Base-by-base conservation (phyloP, 2,113 vertebrate genomes). In the Amazona guildingii region DNA sequence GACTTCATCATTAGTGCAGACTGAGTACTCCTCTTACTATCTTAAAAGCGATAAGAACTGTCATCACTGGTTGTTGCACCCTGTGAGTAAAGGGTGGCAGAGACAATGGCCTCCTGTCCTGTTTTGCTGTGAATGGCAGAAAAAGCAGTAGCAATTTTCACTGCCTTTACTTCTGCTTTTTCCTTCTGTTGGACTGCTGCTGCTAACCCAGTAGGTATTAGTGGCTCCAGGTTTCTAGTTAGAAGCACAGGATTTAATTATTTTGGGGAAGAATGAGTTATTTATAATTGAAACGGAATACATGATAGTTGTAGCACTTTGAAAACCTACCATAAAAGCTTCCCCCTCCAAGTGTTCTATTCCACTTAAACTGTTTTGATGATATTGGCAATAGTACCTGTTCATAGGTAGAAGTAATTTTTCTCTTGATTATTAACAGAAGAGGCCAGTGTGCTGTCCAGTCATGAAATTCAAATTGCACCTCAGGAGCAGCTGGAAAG, bases 391-490 rank as follows among this genome's bases (percentile, higher is more conserved):
- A 29, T 82, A 94, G 18, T 41, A 80, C 13, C 62, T 90, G 44
- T 74, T 69, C 61, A 41, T 39, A 15, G 11, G 20, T 35, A 43
- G 31, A 69, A 76, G 25, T 61, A 21, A 3, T 90, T 68, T 80
- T 91, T 54, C 17, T 96, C 31, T 95, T 95, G 13, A 6, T 96
- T 95, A 49, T 95, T 82, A 95, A 93, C 95, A 98, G 98, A 87
- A 92, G 96, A 94, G 57, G 28, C 62, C 63, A 91, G 90, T 41
- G 68, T 59, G 31, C 77, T 70, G 27, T 62, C 89, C 93, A 76
- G 51, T 74, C 78, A 87, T 57, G 92, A 80, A 54, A 64, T 66
- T 72, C 74, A 29, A 67, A 57, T 8, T 85, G 63, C 37, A 23
- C 28, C 48, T 93, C 80, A 88, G 67, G 86, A 97, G 79, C 90